Evolutionary conservation across 2,888 invertebrate species (phyloP), one percentile per base, ranked within the genome.

Genomic region (Hermaeophaga mercurialis): DNA sequence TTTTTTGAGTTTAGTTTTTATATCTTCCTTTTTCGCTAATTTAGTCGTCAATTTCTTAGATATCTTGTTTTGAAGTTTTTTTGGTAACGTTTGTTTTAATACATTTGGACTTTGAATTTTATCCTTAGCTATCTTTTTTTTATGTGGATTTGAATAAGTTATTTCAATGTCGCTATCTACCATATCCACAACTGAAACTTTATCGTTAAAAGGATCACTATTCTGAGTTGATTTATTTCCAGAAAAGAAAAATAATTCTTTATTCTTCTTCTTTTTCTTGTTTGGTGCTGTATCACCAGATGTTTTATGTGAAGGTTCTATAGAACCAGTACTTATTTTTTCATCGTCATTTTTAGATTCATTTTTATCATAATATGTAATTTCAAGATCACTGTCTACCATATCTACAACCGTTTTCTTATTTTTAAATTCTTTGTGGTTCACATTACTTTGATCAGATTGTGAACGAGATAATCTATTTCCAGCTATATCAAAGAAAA

Each of bases 111-210:
- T n/a, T n/a, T n/a, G n/a, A n/a, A n/a, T n/a, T n/a, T n/a, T n/a
- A 31, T 3, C 28, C 1, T 44, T 6, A 9, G 2, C 3, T 11
- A 33, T 33, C 8, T 18, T 8, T 22, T 7, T 46, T n/a, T 28
- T 24, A 1, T n/a, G n/a, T n/a, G n/a, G n/a, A n/a, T n/a, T n/a
- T n/a, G 14, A 5, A 17, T 36, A 47, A 47, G 5, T 36, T 12
- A 47, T 47, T 17, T 47, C 47, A 8, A 47, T 0, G 24, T 47
- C 47, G n/a, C 47, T 47, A 24, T 47, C 47, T 1, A 36, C 24
- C 34, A 47, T 36, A 24, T 47, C 36, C 6, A 47, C 24, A 14
- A 47, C 7, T 14, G 36, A 36, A 18, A 8, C 11, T 19, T 33
- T 12, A 33, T 31, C 18, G 2, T 4, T 26, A 26, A 26, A 26